These are phyloP conservation scores for Chaetodon trifasciatus DNA, from an alignment of 2,797 vertebrate species.

Conservation along the genomic window DNA sequence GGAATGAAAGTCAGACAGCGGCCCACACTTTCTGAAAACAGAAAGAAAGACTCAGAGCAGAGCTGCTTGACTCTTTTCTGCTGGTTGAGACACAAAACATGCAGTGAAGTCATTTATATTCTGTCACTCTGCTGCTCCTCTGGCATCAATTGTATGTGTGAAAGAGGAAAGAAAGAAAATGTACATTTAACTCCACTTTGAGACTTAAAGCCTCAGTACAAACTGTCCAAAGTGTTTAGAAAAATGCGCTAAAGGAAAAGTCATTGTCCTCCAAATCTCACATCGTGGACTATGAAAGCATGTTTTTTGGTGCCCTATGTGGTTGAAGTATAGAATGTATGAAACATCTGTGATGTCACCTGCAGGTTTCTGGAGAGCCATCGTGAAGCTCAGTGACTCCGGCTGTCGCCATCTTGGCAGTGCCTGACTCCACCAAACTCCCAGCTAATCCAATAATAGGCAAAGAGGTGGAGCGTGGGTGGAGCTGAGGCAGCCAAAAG, in stretches of 20 bases:
- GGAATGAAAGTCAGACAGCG: slow-evolving; percentile 17
- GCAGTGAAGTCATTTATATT: neutral
- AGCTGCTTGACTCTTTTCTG: neutral
- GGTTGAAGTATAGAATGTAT: neutral
- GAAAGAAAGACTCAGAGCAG: slow-evolving; percentile 8
- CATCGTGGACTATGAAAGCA: neutral
- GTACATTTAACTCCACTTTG: neutral
- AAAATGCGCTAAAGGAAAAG: too few relatives aligned
- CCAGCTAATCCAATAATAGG: too few relatives aligned
- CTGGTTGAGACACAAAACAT: slow-evolving; percentile 8
- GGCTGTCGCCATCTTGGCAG: too few relatives aligned
- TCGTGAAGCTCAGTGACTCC: too few relatives aligned
- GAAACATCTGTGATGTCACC: too few relatives aligned
- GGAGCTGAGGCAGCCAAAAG: too few relatives aligned
- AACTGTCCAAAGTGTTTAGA: neutral
- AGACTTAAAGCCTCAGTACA: neutral
- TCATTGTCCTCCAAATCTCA: neutral
- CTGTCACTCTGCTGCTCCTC: neutral
- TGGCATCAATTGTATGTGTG: neutral
- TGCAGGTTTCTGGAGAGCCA: too few relatives aligned
- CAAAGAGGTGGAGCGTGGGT: too few relatives aligned
- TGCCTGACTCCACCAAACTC: too few relatives aligned
- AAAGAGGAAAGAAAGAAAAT: neutral
- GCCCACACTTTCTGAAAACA: neutral
- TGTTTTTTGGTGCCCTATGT: neutral